phyloP scores from a whole-genome alignment of 1,140 invertebrate genomes.

The Alviniconcha marisindica region DNA sequence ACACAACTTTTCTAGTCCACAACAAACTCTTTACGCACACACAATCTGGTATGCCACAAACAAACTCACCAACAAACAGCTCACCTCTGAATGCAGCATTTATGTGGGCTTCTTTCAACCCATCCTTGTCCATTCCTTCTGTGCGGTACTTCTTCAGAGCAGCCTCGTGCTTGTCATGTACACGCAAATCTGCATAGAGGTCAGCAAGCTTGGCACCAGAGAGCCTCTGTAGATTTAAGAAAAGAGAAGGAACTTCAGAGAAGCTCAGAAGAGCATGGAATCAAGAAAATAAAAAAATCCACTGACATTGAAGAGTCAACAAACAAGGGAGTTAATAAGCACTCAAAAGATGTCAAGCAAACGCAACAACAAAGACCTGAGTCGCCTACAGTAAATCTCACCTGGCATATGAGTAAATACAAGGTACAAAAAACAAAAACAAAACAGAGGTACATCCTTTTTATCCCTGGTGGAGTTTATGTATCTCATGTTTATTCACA shows the following conservation, averaged over 20 bases:
- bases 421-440: too few relatives aligned
- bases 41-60: not conserved
- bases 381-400: not conserved
- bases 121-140: slow-evolving; percentile 91
- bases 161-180: slow-evolving; percentile 95
- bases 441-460: too few relatives aligned
- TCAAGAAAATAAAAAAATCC: not conserved
- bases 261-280: not conserved
- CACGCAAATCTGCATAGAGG: slow-evolving; percentile 90
- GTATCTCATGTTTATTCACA: too few relatives aligned
- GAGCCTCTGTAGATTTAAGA: slow-evolving; percentile 81
- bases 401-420: too few relatives aligned
- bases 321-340: not conserved
- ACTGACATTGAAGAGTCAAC: slow-evolving; percentile 34
- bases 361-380: not conserved
- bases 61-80: not conserved
- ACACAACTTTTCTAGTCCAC: too few relatives aligned
- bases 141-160: slow-evolving; percentile 87
- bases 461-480: too few relatives aligned
- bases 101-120: slow-evolving; percentile 88
- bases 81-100: slow-evolving; percentile 86
- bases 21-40: too few relatives aligned
- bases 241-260: not conserved
- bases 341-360: slow-evolving; percentile 2
- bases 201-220: slow-evolving; percentile 90